phyloP scores from a whole-genome alignment of 2,888 invertebrate species.

The Xestia rhomboidea region DNA sequence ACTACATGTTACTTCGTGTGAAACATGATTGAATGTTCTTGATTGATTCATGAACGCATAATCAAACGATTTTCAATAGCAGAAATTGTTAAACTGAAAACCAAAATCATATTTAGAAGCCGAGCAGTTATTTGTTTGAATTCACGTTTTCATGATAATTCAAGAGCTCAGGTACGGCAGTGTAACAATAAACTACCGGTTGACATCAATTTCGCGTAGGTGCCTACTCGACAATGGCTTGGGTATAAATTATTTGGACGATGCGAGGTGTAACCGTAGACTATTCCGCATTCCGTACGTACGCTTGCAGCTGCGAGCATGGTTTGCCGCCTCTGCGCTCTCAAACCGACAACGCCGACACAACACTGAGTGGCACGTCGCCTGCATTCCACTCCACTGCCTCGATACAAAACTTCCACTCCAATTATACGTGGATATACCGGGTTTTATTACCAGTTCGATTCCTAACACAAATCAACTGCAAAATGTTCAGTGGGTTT shows the following conservation, averaged over 20 bases:
- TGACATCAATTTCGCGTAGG: constrained; percentile 60
- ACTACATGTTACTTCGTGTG: background rate
- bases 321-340: constrained; percentile 81
- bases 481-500: constrained; percentile 23
- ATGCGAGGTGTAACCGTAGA: constrained; percentile 79
- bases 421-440: constrained; percentile 71
- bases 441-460: constrained; percentile 69
- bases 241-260: constrained; percentile 80
- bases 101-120: background rate
- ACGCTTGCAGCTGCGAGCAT: constrained; percentile 79
- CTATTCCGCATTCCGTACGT: constrained; percentile 83
- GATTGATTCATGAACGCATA: background rate
- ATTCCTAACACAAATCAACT: constrained; percentile 53
- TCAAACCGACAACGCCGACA: constrained; percentile 79
- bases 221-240: constrained; percentile 57
- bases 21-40: background rate
- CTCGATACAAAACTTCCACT: constrained; percentile 79
- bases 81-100: background rate
- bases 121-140: background rate
- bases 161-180: constrained; percentile 8
- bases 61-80: background rate
- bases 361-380: constrained; percentile 78
- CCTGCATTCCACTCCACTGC: constrained; percentile 83
- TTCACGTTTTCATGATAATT: constrained; percentile 14
- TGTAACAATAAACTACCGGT: constrained; percentile 58